These are phyloP conservation scores for Perca flavescens DNA, from an alignment of 2,113 vertebrate genomes.

Conservation along the genomic window DNA sequence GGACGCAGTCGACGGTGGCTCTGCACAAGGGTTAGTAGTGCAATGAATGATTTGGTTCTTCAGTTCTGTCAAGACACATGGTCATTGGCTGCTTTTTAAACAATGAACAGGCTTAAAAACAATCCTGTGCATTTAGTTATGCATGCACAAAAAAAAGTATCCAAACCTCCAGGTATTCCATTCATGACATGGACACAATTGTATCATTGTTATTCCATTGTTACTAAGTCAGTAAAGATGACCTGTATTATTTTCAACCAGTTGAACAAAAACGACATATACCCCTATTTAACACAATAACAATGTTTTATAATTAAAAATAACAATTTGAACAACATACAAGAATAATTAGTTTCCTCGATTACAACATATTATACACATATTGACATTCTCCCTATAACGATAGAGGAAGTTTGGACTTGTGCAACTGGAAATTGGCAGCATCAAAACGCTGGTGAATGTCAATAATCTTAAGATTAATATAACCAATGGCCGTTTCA, in stretches of 20 bases:
- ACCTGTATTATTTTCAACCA: neutral
- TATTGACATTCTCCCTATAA: neutral
- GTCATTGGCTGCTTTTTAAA: no score
- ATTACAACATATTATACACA: conserved; percentile 32
- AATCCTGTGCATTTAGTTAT: no score
- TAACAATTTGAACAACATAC: conserved; percentile 18
- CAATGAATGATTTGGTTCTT: no score
- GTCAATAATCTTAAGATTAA: neutral
- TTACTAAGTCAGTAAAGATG: neutral
- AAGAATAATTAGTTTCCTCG: conserved; percentile 18
- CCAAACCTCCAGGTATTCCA: neutral
- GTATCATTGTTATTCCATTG: no score
- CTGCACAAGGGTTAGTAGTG: no score
- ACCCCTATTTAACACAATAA: neutral
- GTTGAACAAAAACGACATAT: neutral
- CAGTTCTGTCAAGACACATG: no score
- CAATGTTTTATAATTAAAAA: conserved; percentile 51
- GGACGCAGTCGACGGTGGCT: no score
- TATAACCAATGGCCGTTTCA: neutral
- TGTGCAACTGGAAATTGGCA: neutral
- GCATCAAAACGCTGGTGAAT: neutral
- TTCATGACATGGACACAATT: neutral
- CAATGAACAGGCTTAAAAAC: no score
- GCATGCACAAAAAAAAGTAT: neutral
- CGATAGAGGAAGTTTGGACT: neutral